A percentile compares a stretch with the other conserved stretches of the same genome.
Conservation (phyloP, 2,888 invertebrate genomes). For the Gibbula magus region DNA sequence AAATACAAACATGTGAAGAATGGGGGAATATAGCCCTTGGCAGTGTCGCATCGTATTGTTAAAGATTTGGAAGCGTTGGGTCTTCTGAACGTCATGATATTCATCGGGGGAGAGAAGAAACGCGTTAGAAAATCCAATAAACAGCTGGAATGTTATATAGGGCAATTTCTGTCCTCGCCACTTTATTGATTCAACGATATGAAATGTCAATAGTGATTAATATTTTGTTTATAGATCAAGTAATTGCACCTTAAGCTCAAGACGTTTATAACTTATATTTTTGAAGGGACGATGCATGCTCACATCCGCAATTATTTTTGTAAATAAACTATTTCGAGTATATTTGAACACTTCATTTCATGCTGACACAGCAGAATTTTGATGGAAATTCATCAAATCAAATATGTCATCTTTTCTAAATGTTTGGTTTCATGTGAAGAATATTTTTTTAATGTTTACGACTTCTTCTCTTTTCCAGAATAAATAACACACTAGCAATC, state of each 20-base stretch:
- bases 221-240: conserved; percentile 9
- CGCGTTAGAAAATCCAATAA: conserved; percentile 20
- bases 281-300: no score
- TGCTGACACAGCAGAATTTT: no score
- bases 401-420: no score
- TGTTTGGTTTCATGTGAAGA: no score
- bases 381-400: no score
- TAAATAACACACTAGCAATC: no score
- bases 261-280: no score
- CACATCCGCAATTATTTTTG: no score
- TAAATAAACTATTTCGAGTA: no score
- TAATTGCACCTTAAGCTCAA: neutral
- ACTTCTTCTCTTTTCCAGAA: no score
- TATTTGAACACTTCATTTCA: no score
- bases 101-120: neutral
- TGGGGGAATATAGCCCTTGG: neutral
- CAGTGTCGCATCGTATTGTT: conserved; percentile 6
- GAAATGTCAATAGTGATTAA: conserved; percentile 15
- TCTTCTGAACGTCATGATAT: neutral
- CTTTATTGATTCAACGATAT: neutral
- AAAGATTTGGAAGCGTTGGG: neutral
- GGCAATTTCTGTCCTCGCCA: neutral
- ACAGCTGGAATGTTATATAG: conserved; percentile 16
- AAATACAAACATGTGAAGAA: conserved; percentile 17
- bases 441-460: no score